Conservation (phyloP, 2,888 invertebrate genomes). For the Mesochorus sp. region DNA sequence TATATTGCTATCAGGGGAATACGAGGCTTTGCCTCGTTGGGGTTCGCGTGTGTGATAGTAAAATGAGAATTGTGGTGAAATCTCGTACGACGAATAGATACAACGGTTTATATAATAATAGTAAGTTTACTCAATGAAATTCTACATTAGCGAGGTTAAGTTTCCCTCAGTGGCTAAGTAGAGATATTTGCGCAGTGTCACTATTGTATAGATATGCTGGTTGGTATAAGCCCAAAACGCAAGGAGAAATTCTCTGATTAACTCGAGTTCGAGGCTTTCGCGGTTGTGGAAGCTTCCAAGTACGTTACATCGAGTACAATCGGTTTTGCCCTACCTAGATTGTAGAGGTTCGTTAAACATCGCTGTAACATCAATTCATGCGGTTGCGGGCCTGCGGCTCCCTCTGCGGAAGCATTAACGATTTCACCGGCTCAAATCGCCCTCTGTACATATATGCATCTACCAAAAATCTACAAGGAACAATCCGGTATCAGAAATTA, state of each 20-base stretch:
- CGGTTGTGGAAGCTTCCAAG: slow-evolving; percentile 45
- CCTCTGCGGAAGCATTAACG: too few species aligned
- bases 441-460: too few species aligned
- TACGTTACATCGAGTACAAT: slow-evolving; percentile 40
- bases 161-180: neutral
- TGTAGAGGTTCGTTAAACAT: slow-evolving; percentile 38
- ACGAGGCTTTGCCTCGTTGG: neutral
- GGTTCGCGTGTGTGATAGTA: neutral
- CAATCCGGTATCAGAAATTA: too few species aligned
- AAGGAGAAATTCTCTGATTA: slow-evolving; percentile 38
- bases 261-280: slow-evolving; percentile 36
- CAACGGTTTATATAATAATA: too few species aligned
- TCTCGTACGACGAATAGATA: slow-evolving; percentile 8
- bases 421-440: too few species aligned
- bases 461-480: too few species aligned
- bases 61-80: neutral
- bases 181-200: slow-evolving; percentile 8
- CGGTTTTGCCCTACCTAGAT: slow-evolving; percentile 22
- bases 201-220: neutral
- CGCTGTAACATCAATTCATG: slow-evolving; percentile 52
- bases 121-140: slow-evolving; percentile 41
- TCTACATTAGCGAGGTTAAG: slow-evolving; percentile 26
- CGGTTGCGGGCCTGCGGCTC: slow-evolving; percentile 4
- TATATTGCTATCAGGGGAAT: slow-evolving; percentile 19
- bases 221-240: slow-evolving; percentile 1